These are phyloP conservation scores for Agapostemon virescens DNA, from an alignment of 2,888 invertebrate genomes.

Conservation along the genomic window DNA sequence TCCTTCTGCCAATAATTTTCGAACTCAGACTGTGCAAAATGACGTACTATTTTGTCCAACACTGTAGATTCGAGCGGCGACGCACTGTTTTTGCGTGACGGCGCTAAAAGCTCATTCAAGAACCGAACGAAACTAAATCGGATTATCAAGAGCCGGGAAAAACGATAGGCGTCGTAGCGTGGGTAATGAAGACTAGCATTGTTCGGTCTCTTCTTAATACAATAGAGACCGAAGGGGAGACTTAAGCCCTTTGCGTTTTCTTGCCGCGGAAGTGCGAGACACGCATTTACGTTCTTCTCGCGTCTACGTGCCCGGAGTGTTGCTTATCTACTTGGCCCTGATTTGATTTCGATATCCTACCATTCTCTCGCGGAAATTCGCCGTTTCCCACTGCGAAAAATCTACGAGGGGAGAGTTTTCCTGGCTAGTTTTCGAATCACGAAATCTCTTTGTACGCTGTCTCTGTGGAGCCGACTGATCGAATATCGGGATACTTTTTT, in stretches of 20 bases:
- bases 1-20: too few relatives aligned
- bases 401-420: slow-evolving; percentile 23
- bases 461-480: slow-evolving; percentile 37
- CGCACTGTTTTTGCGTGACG: not conserved
- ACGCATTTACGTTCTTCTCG: slow-evolving; percentile 44
- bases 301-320: slow-evolving; percentile 63
- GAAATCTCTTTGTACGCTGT: slow-evolving; percentile 29
- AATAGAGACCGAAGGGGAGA: slow-evolving; percentile 35
- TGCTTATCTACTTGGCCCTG: slow-evolving; percentile 67
- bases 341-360: slow-evolving; percentile 72
- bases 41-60: not conserved
- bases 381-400: slow-evolving; percentile 33
- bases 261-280: slow-evolving; percentile 47
- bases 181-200: not conserved
- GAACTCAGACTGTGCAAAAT: too few relatives aligned
- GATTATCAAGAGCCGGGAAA: not conserved
- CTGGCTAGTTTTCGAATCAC: slow-evolving; percentile 32
- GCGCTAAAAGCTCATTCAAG: not conserved
- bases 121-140: not conserved
- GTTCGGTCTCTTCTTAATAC: not conserved
- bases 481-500: slow-evolving; percentile 35
- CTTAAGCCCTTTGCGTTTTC: slow-evolving; percentile 19
- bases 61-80: not conserved
- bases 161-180: not conserved
- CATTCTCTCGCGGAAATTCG: slow-evolving; percentile 39